Evolutionary conservation across 2,888 invertebrate species (phyloP), one percentile per base, ranked within the genome.

Genomic region (Sepiola atlantica): DNA sequence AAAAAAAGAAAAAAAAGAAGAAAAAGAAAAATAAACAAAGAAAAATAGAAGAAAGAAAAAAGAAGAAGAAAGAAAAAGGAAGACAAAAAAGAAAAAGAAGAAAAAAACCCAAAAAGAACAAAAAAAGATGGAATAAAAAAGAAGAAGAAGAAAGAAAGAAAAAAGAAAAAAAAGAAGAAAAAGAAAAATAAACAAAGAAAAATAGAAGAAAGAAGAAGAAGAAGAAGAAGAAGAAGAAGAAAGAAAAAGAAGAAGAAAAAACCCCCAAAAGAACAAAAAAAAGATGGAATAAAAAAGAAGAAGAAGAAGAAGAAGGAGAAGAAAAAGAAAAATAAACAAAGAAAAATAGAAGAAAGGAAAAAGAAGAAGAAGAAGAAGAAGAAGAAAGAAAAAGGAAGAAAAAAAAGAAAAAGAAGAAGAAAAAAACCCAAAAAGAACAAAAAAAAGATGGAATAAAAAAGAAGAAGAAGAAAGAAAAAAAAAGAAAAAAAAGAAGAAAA

Each of bases 1-100:
- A 93, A 32, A 54, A 32, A 94, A 35, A 77, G n/a, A 90, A 55
- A 93, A 77, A 57, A 55, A 54, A 57, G 55, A 57, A 55, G 45
- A 57, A 28, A 91, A 57, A 94, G 45, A 55, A 55, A 35, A 91
- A 94, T n/a, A n/a, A n/a, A n/a, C n/a, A n/a, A n/a, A n/a, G n/a
- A n/a, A n/a, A n/a, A n/a, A n/a, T n/a, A n/a, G n/a, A n/a, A n/a
- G n/a, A n/a, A n/a, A n/a, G n/a, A n/a, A n/a, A n/a, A n/a, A n/a
- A n/a, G n/a, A n/a, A n/a, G n/a, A n/a, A n/a, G n/a, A n/a, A n/a
- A n/a, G n/a, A n/a, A n/a, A n/a, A n/a, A n/a, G n/a, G n/a, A n/a
- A n/a, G n/a, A n/a, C n/a, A n/a, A n/a, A n/a, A n/a, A n/a, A n/a
- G n/a, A n/a, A n/a, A n/a, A n/a, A n/a, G n/a, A n/a, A n/a, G n/a